Base-by-base conservation (phyloP, 2,113 vertebrate genomes). In the Mesocricetus auratus region DNA sequence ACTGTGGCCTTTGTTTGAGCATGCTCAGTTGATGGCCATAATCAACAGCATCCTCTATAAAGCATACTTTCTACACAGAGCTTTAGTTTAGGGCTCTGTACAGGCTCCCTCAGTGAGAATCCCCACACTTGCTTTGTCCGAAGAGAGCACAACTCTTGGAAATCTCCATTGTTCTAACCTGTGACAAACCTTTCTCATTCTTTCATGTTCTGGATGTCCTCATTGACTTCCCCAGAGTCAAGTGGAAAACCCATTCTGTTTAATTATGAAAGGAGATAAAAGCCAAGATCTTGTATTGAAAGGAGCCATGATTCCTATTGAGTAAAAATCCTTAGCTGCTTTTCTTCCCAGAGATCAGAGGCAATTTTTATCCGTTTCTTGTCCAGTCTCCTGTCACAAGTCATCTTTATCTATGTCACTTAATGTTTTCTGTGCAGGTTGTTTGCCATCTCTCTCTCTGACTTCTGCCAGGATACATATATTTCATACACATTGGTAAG, bases 401-500 rank as follows among this genome's bases (percentile, higher is more conserved):
- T 64, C 1, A n/a, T 92, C 22, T 50, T 77, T 73, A 39, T 62
- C 68, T 71, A 36, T 73, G 82, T 91, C 56, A 66, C 62, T 86
- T n/a, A 74, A 36, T 81, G 10, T 93, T 42, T 93, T 66, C 69
- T 64, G 45, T 94, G 24, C 26, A 68, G 21, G 4, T 16, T 95
- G 36, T 85, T 96, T 90, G 77, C 22, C 50, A 12, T 69, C 79
- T 82, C 21, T 68, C 87, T 90, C 42, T 86, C 36, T 90, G 92
- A 45, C 13, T 91, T 95, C 19, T 90, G 53, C 10, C 45, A 81
- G 15, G 1, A 29, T 69, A 26, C n/a, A 39, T 75, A 66, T 77
- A 86, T 79, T 94, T 93, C 90, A 90, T 12, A 90, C n/a, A 16
- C 42, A 83, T 83, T 96, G 90, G 26, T 2, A 92, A 93, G 79